Evolutionary conservation across 1,140 invertebrate species (phyloP).

Genomic region (Drosophila orena): DNA sequence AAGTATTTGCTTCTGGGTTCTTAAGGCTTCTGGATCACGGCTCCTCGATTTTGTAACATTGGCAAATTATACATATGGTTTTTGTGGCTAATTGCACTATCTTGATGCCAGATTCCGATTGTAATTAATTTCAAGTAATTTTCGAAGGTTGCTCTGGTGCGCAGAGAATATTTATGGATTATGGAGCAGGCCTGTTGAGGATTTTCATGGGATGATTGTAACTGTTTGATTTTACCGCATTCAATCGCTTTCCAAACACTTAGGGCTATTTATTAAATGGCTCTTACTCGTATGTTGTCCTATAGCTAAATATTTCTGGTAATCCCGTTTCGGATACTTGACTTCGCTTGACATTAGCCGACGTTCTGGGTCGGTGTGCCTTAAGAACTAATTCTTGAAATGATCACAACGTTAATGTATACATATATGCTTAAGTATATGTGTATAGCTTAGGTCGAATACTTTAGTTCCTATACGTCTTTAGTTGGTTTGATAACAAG

Average conservation of each 20-base stretch:
- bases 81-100: not conserved
- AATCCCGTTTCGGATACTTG: conserved; percentile 34
- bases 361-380: conserved; percentile 30
- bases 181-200: not conserved
- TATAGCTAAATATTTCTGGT: conserved; percentile 43
- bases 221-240: conserved; percentile 22
- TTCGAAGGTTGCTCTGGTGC: no score
- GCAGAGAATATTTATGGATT: not conserved
- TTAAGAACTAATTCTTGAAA: conserved; percentile 81
- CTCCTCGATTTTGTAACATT: conserved; percentile 20
- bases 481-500: conserved; percentile 51
- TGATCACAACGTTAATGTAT: conserved; percentile 81
- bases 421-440: conserved; percentile 47
- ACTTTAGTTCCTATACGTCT: conserved; percentile 42
- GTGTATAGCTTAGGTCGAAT: conserved; percentile 56
- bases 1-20: conserved; percentile 39
- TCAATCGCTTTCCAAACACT: conserved; percentile 6
- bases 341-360: conserved; percentile 57
- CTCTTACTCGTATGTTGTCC: conserved; percentile 2
- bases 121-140: no score
- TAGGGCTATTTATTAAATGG: conserved; percentile 26
- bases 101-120: not conserved
- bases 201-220: conserved; percentile 30
- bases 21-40: conserved; percentile 63
- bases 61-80: not conserved